A percentile compares a stretch with the other conserved stretches of the same genome.
Conservation (phyloP, 1,140 invertebrate species). For the Drosophila tani region DNA sequence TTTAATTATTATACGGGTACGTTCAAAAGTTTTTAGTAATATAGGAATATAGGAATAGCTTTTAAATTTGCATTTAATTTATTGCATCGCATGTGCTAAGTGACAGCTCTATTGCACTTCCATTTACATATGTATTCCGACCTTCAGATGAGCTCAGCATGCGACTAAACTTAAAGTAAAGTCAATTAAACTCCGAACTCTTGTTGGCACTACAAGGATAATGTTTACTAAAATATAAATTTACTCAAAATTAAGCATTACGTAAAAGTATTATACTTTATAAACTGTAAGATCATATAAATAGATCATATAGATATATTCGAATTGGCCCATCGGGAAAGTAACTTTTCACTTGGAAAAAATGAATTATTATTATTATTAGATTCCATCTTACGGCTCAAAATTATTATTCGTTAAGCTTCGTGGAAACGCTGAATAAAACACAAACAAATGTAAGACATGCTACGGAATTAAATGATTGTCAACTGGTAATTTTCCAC, state of each 20-base stretch:
- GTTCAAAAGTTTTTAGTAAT: not conserved
- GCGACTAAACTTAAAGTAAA: not conserved
- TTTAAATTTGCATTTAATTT: not conserved
- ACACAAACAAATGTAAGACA: slow-evolving; percentile 8
- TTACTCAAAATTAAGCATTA: no score
- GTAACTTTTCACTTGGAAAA: not conserved
- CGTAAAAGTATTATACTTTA: no score
- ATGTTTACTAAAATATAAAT: no score
- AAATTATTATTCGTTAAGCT: not conserved
- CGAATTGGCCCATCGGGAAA: no score
- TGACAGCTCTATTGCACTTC: not conserved
- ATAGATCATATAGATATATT: no score
- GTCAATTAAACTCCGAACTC: not conserved
- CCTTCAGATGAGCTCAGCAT: not conserved
- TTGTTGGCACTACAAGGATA: not conserved
- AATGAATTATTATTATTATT: not conserved
- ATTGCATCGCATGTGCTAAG: not conserved
- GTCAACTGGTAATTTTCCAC: slow-evolving; percentile 43
- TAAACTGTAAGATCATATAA: no score
- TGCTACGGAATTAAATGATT: slow-evolving; percentile 24
- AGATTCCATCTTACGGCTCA: not conserved
- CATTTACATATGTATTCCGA: not conserved
- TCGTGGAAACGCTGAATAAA: no score
- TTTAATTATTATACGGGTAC: not conserved
- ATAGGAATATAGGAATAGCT: no score